A percentile compares a stretch with the other conserved stretches of the same genome.
These are phyloP conservation scores for Ennomos quercinarius DNA, from an alignment of 2,888 invertebrate species.

Conservation along the genomic window DNA sequence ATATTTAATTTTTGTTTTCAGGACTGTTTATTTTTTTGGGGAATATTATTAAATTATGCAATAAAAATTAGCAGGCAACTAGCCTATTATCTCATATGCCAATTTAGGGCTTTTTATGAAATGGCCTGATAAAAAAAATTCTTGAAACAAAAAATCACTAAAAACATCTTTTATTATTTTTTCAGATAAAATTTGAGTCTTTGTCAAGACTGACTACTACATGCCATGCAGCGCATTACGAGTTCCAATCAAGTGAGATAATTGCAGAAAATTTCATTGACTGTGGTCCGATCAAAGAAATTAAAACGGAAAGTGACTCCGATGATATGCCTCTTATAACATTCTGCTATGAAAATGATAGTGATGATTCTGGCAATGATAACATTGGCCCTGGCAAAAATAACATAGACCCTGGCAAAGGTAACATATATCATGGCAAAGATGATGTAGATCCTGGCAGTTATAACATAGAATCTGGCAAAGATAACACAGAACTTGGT, in stretches of 20 bases:
- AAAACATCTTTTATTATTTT: background rate
- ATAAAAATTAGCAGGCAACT: no score
- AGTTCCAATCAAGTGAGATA: slow-evolving; percentile 18
- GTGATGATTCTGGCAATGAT: slow-evolving; percentile 1
- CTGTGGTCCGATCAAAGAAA: slow-evolving; percentile 46
- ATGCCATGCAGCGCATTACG: slow-evolving; percentile 6
- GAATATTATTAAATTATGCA: no score
- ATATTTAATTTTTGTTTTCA: no score
- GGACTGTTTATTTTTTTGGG: no score
- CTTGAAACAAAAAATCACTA: no score
- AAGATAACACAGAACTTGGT: background rate
- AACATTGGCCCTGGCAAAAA: background rate
- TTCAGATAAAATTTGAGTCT: slow-evolving; percentile 44
- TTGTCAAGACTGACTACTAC: slow-evolving; percentile 47
- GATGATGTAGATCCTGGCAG: background rate
- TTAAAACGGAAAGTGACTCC: slow-evolving; percentile 50
- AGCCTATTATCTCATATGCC: no score
- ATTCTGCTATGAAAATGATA: slow-evolving; percentile 39
- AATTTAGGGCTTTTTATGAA: background rate
- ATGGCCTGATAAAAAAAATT: no score
- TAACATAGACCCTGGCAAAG: background rate
- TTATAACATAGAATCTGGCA: background rate
- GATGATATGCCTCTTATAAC: slow-evolving; percentile 61
- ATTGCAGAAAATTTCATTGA: slow-evolving; percentile 58
- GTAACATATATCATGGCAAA: background rate